These are phyloP conservation scores for Aspidiotus destructor DNA, from an alignment of 2,888 invertebrate species.

Conservation along the genomic window DNA sequence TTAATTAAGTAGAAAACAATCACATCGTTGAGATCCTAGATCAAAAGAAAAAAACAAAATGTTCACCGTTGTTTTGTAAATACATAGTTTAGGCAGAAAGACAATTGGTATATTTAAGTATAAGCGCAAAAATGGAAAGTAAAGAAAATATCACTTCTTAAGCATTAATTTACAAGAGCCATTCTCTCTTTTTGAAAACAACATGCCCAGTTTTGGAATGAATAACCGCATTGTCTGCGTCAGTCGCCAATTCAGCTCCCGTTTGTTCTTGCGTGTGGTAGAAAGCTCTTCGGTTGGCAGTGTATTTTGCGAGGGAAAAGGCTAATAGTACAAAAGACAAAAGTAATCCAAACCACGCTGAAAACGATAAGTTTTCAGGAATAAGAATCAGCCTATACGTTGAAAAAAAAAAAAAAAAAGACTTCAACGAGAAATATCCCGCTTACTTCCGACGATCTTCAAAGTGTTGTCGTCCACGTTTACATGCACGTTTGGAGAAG, in stretches of 20 bases:
- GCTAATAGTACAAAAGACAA: constrained; percentile 68
- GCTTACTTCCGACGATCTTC: neutral
- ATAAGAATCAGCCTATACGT: too few species aligned
- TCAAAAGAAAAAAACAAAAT: too few species aligned
- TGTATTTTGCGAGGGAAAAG: constrained; percentile 72
- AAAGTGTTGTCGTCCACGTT: constrained; percentile 46
- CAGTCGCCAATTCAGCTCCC: constrained; percentile 81
- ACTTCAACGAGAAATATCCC: too few species aligned
- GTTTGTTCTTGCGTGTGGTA: constrained; percentile 94
- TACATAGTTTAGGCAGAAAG: too few species aligned
- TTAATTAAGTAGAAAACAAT: too few species aligned
- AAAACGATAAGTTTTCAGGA: too few species aligned
- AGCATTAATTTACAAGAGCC: constrained; percentile 57
- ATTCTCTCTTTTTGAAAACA: constrained; percentile 84
- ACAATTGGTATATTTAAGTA: too few species aligned
- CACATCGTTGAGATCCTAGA: too few species aligned
- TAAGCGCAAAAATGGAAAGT: too few species aligned
- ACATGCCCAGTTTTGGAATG: constrained; percentile 83
- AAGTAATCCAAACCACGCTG: constrained; percentile 43
- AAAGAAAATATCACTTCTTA: too few species aligned
- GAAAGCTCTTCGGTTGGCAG: constrained; percentile 85
- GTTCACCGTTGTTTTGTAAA: too few species aligned
- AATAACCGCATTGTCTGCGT: constrained; percentile 88
- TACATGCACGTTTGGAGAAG: constrained; percentile 70
- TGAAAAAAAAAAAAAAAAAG: too few species aligned